Evolutionary conservation across 2,888 invertebrate species (phyloP).

Genomic region (Parapristionchus giblindavisi): DNA sequence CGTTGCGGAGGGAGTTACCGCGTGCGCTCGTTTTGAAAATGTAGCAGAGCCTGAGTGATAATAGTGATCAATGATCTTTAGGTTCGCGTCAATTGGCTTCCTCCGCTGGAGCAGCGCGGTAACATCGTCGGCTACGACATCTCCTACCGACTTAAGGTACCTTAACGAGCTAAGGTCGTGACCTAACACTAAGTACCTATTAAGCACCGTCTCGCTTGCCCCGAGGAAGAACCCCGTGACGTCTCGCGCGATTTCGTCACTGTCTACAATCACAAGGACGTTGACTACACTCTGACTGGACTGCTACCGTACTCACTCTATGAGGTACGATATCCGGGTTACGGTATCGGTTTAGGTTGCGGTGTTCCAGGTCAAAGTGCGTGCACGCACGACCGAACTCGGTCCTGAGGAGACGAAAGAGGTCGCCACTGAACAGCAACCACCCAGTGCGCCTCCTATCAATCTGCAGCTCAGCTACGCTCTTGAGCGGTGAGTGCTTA

Average conservation of each 20-base stretch:
- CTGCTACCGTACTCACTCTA: slow-evolving; percentile 69
- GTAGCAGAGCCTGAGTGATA: no score
- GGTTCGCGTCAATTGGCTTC: slow-evolving; percentile 66
- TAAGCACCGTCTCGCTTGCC: slow-evolving; percentile 69
- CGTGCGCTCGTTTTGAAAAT: no score
- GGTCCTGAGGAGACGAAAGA: slow-evolving; percentile 69
- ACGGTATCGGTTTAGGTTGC: neutral
- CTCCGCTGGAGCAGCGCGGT: slow-evolving; percentile 66
- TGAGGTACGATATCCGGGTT: slow-evolving; percentile 53
- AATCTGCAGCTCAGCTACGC: slow-evolving; percentile 67
- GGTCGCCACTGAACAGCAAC: slow-evolving; percentile 65
- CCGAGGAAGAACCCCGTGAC: slow-evolving; percentile 69
- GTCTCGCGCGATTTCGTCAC: slow-evolving; percentile 69
- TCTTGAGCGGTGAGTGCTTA: slow-evolving; percentile 60
- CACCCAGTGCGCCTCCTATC: slow-evolving; percentile 68
- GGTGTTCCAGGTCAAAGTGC: slow-evolving; percentile 57
- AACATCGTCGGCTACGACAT: slow-evolving; percentile 70
- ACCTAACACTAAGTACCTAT: neutral
- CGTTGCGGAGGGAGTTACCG: no score
- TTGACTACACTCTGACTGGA: slow-evolving; percentile 68
- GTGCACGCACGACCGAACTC: slow-evolving; percentile 65
- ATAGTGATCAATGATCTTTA: neutral
- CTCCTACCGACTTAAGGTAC: slow-evolving; percentile 57
- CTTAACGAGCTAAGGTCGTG: neutral
- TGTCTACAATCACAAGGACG: slow-evolving; percentile 69